A percentile compares a stretch with the other conserved stretches of the same genome.
Evolutionary conservation across 2,113 vertebrate species (phyloP).

Genomic region (Psilopsiagon aurifrons): DNA sequence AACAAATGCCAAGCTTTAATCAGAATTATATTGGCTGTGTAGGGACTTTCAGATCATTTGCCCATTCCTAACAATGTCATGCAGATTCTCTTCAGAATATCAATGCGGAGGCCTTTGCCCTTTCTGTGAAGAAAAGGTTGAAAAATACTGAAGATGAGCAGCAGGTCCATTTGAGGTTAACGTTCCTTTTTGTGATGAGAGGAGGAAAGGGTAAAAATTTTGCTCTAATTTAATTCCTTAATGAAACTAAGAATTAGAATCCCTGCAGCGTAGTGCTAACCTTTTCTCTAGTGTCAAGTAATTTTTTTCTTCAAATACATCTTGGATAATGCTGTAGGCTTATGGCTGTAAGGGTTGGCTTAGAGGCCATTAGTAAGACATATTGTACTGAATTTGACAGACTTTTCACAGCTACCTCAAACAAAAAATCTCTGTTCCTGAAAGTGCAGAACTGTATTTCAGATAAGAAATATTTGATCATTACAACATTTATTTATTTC

Average conservation of each 20-base stretch:
- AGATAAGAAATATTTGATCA: not conserved
- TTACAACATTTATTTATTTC: not conserved
- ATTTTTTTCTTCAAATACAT: constrained; percentile 13
- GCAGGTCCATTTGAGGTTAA: not conserved
- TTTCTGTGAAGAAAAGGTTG: constrained; percentile 25
- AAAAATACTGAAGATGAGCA: constrained; percentile 22
- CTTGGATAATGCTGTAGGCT: constrained; percentile 6
- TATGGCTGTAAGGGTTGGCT: not conserved
- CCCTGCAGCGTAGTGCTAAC: constrained; percentile 7
- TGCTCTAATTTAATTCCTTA: constrained; percentile 68
- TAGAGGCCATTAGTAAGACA: constrained; percentile 8
- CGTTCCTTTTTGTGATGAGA: not conserved
- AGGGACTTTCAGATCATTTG: constrained; percentile 50
- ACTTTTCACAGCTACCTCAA: not conserved
- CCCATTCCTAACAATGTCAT: constrained; percentile 35
- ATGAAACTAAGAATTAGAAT: constrained; percentile 70
- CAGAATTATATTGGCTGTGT: constrained; percentile 38
- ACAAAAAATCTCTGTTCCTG: not conserved
- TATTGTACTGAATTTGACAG: not conserved
- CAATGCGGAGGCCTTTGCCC: constrained; percentile 38
- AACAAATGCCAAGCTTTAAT: constrained; percentile 71
- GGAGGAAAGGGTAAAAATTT: constrained; percentile 34
- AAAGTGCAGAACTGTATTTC: not conserved
- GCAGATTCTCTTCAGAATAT: constrained; percentile 47
- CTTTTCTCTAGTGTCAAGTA: constrained; percentile 50